These are phyloP conservation scores for Cheilosia vulpina DNA, from an alignment of 2,888 invertebrate species.

Conservation along the genomic window DNA sequence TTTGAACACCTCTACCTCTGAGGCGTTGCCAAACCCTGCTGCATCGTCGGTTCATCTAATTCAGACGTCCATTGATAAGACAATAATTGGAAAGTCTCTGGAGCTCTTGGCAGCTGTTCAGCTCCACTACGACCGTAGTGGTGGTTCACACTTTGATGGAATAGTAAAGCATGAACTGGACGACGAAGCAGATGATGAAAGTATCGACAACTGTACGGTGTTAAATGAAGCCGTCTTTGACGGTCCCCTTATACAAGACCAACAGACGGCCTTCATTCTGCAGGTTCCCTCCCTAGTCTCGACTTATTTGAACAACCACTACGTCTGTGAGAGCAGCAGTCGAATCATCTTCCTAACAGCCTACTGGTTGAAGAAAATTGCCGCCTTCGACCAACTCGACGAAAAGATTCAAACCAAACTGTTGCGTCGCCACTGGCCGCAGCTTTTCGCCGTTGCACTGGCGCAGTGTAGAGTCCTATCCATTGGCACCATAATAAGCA, in stretches of 20 bases:
- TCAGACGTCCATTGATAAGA: conserved; percentile 87
- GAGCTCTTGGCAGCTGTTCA: conserved; percentile 85
- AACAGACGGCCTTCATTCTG: conserved; percentile 89
- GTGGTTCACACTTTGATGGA: conserved; percentile 73
- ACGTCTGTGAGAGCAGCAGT: conserved; percentile 97
- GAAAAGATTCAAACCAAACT: conserved; percentile 92
- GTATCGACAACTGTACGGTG: conserved; percentile 76
- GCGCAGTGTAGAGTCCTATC: conserved; percentile 93
- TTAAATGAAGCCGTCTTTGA: conserved; percentile 82
- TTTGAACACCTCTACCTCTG: conserved; percentile 76
- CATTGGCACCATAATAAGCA: conserved; percentile 91
- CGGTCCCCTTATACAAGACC: conserved; percentile 88
- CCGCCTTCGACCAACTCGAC: conserved; percentile 92
- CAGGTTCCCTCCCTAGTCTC: conserved; percentile 92
- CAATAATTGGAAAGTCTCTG: conserved; percentile 88
- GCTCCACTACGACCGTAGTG: conserved; percentile 80
- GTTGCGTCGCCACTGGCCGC: conserved; percentile 95
- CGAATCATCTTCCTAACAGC: conserved; percentile 94
- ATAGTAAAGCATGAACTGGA: conserved; percentile 63
- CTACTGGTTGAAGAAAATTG: conserved; percentile 94
- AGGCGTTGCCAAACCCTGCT: conserved; percentile 80
- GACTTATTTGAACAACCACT: conserved; percentile 95
- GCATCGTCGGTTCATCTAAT: conserved; percentile 84
- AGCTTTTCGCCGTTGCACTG: conserved; percentile 94
- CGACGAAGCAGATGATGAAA: conserved; percentile 78